Percentiles rank a stretch among this genome's conserved stretches.
Evolutionary conservation across 2,888 invertebrate species (phyloP).

Genomic region (Polyommatus iphigenia): DNA sequence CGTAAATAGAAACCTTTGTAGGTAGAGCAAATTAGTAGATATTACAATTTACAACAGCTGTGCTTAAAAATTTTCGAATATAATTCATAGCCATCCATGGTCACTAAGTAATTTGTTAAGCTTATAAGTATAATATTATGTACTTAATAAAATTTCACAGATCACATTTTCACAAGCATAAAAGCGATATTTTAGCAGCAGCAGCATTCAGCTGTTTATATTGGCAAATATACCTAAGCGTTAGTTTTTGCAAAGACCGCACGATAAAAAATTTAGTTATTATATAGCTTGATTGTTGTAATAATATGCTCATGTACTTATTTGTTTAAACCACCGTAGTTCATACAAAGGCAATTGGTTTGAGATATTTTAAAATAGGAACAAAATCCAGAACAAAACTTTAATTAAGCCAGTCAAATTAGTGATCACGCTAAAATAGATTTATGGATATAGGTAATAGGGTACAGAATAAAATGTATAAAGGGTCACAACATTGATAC

Average conservation of each 20-base stretch:
- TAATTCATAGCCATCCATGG: not conserved
- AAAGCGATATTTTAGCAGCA: not conserved
- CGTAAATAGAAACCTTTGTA: too few relatives aligned
- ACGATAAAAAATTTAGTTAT: not conserved
- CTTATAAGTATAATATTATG: not conserved
- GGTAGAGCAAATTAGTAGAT: too few relatives aligned
- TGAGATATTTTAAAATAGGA: not conserved
- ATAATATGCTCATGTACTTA: too few relatives aligned
- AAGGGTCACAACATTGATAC: conserved; percentile 74
- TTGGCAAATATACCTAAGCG: not conserved
- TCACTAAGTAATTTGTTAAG: not conserved
- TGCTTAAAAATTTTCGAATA: too few relatives aligned
- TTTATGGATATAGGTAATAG: not conserved
- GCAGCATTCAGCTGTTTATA: not conserved
- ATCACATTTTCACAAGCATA: not conserved
- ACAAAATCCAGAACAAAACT: conserved; percentile 21
- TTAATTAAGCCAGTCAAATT: conserved; percentile 6
- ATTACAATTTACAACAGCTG: too few relatives aligned
- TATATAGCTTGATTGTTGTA: too few relatives aligned
- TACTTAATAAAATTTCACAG: not conserved
- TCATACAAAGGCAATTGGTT: conserved; percentile 21
- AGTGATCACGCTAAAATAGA: conserved; percentile 22
- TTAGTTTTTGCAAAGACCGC: not conserved
- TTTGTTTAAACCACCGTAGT: not conserved
- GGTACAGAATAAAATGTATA: conserved; percentile 36